phyloP scores from a whole-genome alignment of 2,113 vertebrate species.

The Pimephales promelas region DNA sequence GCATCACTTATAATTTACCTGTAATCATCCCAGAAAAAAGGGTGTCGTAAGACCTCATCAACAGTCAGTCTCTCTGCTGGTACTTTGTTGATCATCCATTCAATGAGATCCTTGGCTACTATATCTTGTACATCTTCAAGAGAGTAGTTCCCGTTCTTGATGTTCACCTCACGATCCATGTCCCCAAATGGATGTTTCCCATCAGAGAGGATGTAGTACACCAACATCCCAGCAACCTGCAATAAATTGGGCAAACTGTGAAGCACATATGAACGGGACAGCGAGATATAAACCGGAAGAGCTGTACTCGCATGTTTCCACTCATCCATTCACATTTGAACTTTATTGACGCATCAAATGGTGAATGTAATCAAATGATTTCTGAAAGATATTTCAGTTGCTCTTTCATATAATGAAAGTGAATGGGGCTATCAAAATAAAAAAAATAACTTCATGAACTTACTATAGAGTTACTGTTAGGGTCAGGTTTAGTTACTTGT shows the following conservation, averaged over 20 bases:
- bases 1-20: neutral
- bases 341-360: no score
- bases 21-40: slow-evolving; percentile 38
- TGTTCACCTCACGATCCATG: neutral
- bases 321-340: no score
- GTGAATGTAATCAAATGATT: no score
- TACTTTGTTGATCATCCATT: slow-evolving; percentile 29
- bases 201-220: slow-evolving; percentile 43
- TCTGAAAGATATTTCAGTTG: no score
- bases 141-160: neutral
- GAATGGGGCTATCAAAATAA: no score
- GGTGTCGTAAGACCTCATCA: slow-evolving; percentile 8
- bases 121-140: neutral
- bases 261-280: neutral
- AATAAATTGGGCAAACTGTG: neutral
- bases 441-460: no score
- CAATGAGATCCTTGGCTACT: slow-evolving; percentile 48
- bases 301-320: no score
- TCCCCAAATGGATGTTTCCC: slow-evolving; percentile 40
- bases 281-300: neutral
- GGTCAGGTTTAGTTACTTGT: no score
- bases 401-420: no score
- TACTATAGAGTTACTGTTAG: no score
- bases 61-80: neutral
- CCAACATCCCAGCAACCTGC: slow-evolving; percentile 48